These are phyloP conservation scores for Ammodytes dubius DNA, from an alignment of 2,113 vertebrate genomes.

Conservation along the genomic window DNA sequence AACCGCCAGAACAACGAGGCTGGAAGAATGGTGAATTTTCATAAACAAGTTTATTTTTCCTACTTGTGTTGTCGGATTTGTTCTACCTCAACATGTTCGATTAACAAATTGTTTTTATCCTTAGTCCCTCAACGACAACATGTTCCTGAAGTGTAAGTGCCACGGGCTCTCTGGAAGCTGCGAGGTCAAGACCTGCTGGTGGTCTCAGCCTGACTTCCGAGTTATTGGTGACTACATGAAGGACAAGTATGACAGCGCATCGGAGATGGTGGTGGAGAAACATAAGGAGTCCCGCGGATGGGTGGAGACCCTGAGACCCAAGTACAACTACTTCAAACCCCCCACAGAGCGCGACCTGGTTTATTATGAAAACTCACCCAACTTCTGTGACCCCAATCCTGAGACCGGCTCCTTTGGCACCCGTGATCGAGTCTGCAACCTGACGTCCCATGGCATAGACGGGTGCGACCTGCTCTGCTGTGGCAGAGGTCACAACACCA, in stretches of 20 bases:
- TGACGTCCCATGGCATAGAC: slow-evolving; percentile 97
- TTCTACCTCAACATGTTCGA: neutral
- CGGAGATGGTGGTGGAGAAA: slow-evolving; percentile 99
- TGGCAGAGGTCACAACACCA: slow-evolving; percentile 96
- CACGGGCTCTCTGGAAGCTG: slow-evolving; percentile 98
- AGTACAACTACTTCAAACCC: slow-evolving; percentile 98
- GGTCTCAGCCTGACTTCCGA: slow-evolving; percentile 97
- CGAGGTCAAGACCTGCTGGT: slow-evolving; percentile 99
- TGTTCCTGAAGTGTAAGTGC: slow-evolving; percentile 98
- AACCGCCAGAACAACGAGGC: slow-evolving; percentile 99
- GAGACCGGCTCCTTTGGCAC: slow-evolving; percentile 99
- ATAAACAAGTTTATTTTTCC: neutral
- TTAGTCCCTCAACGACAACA: slow-evolving; percentile 96
- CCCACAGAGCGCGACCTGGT: slow-evolving; percentile 96
- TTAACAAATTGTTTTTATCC: neutral
- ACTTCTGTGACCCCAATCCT: slow-evolving; percentile 97
- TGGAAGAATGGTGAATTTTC: slow-evolving; percentile 89
- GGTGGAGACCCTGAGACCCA: slow-evolving; percentile 97
- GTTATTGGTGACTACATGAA: slow-evolving; percentile 97
- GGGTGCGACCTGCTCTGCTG: slow-evolving; percentile 98
- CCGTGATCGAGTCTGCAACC: slow-evolving; percentile 94
- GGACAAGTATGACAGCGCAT: slow-evolving; percentile 98
- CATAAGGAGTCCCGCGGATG: slow-evolving; percentile 96
- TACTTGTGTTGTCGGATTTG: neutral
- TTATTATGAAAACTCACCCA: slow-evolving; percentile 97